A percentile compares a stretch with the other conserved stretches of the same genome.
phyloP scores from a whole-genome alignment of 2,888 invertebrate genomes.

The Zhuqinia jingwanae region DNA sequence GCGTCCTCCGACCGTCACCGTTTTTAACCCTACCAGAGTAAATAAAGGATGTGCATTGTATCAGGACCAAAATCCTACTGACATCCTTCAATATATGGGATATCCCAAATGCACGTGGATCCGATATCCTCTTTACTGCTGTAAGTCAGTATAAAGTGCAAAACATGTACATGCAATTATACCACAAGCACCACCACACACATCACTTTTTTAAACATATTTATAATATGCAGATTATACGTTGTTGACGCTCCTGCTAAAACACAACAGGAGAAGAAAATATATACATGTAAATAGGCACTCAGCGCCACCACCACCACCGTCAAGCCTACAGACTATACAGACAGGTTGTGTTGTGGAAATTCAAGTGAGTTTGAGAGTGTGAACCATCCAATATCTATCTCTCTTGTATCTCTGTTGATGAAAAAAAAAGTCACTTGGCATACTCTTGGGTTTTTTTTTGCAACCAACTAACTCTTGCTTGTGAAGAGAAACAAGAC shows the following conservation, averaged over 20 bases:
- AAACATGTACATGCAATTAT: constrained; percentile 3
- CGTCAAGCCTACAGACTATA: no score
- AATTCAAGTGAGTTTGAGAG: constrained; percentile 63
- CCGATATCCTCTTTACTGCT: constrained; percentile 44
- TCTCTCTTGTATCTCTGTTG: constrained; percentile 35
- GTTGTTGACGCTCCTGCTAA: constrained; percentile 55
- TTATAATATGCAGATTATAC: constrained; percentile 57
- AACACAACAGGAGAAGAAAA: constrained; percentile 42
- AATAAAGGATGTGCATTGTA: constrained; percentile 72
- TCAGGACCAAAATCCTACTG: constrained; percentile 76
- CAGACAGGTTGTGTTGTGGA: constrained; percentile 69
- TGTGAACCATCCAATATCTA: constrained; percentile 52
- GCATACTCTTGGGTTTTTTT: constrained; percentile 67
- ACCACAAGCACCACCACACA: constrained; percentile 16
- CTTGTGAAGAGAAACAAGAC: constrained; percentile 24
- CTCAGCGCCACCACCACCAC: constrained; percentile 50
- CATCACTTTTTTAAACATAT: constrained; percentile 50
- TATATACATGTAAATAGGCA: constrained; percentile 50
- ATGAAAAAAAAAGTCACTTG: constrained; percentile 57
- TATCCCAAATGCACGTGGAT: constrained; percentile 77
- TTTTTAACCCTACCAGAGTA: constrained; percentile 53
- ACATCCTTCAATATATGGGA: constrained; percentile 76
- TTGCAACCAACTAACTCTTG: constrained; percentile 61
- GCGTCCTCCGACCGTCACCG: constrained; percentile 21
- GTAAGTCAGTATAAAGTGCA: constrained; percentile 19